phyloP scores from a whole-genome alignment of 2,797 vertebrate genomes.

The Epinephelus awoara region DNA sequence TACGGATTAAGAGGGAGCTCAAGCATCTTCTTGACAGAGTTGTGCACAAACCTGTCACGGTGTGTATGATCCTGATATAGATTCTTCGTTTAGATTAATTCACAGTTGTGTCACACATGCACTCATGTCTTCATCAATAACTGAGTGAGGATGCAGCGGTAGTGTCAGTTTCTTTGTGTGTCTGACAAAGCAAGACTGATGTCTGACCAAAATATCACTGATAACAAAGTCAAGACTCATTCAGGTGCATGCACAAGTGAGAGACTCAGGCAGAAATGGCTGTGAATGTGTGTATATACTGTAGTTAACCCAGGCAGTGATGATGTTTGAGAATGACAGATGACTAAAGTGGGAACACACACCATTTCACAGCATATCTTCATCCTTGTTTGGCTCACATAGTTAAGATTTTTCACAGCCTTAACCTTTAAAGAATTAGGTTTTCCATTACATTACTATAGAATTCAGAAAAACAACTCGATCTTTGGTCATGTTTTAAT shows the following conservation, averaged over 20 bases:
- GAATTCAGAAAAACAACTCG: background rate
- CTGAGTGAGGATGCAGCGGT: background rate
- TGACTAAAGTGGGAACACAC: background rate
- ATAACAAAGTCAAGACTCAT: background rate
- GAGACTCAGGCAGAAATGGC: background rate
- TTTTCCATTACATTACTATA: background rate
- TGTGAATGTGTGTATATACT: background rate
- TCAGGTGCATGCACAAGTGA: background rate
- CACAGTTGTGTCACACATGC: conserved; percentile 11
- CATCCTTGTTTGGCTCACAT: conserved; percentile 8
- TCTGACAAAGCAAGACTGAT: conserved; percentile 4
- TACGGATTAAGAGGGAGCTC: background rate
- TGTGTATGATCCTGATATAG: conserved; percentile 4
- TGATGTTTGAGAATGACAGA: conserved; percentile 10
- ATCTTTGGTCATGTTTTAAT: background rate
- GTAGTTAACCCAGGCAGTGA: background rate
- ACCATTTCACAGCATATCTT: background rate
- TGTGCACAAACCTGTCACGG: background rate
- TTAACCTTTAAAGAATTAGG: background rate
- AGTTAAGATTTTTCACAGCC: background rate
- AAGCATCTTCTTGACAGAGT: conserved; percentile 8
- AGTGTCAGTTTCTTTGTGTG: background rate
- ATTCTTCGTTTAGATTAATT: conserved; percentile 16
- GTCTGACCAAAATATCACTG: conserved; percentile 19
- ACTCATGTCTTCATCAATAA: conserved; percentile 9